phyloP scores from a whole-genome alignment of 2,888 invertebrate genomes.

The Orchesellides sinensis region DNA sequence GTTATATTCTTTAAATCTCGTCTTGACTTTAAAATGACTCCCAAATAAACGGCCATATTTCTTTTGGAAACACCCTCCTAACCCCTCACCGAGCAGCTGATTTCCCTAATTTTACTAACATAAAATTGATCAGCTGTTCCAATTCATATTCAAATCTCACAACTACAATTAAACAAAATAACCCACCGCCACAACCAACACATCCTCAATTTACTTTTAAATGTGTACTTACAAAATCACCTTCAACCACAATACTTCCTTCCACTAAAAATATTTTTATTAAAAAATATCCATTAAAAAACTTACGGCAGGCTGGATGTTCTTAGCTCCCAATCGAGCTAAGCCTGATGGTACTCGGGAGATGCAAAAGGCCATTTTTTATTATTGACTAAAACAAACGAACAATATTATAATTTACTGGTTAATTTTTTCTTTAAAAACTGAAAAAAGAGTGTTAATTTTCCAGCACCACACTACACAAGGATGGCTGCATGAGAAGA shows the following conservation, averaged over 20 bases:
- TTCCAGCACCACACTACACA: slow-evolving; percentile 33
- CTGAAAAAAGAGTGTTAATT: not conserved
- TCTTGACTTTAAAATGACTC: not conserved
- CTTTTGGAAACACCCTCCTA: not conserved
- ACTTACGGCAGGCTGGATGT: slow-evolving; percentile 71
- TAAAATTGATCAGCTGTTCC: too few species aligned
- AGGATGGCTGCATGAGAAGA: slow-evolving; percentile 52
- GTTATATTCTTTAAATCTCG: not conserved
- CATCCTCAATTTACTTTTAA: too few species aligned
- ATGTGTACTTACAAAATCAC: too few species aligned
- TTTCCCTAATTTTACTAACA: too few species aligned
- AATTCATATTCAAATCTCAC: too few species aligned
- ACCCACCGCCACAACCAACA: too few species aligned
- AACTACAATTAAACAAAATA: too few species aligned
- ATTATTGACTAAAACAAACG: not conserved
- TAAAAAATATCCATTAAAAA: not conserved
- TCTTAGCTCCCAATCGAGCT: slow-evolving; percentile 70
- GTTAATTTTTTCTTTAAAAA: slow-evolving; percentile 1
- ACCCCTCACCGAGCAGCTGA: too few species aligned
- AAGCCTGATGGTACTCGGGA: slow-evolving; percentile 70
- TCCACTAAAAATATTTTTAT: too few species aligned
- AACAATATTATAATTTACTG: not conserved
- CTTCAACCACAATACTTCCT: too few species aligned
- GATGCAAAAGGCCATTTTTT: slow-evolving; percentile 72
- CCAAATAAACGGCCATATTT: not conserved